Base-by-base conservation (phyloP, 2,888 invertebrate species). In the Brachynemurus nebulosus region DNA sequence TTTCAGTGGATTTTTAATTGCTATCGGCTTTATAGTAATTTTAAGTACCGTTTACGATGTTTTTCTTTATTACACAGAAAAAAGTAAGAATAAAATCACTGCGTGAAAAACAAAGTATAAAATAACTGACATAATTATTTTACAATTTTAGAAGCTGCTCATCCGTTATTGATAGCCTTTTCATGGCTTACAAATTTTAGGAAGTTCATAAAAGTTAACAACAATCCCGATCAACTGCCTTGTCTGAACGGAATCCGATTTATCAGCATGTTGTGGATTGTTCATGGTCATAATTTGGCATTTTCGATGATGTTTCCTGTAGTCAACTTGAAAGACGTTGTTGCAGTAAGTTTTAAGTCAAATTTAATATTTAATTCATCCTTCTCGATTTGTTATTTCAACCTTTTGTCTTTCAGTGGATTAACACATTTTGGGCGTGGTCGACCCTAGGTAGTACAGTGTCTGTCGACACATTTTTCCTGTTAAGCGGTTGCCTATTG, bases 391-490 rank as follows among this genome's bases (percentile, higher is more conserved):
- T n/a, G n/a, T n/a, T n/a, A n/a, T n/a, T n/a, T n/a, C n/a, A n/a
- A n/a, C n/a, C n/a, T n/a, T n/a, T n/a, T n/a, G n/a, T n/a, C n/a
- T n/a, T n/a, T n/a, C n/a, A n/a, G n/a, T n/a, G n/a, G n/a, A n/a
- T n/a, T n/a, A n/a, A n/a, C n/a, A n/a, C n/a, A n/a, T n/a, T n/a
- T n/a, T 30, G 30, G 30, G 5, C 30, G 4, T 30, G 30, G 30
- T 11, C 14, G 9, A 50, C 56, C 33, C 52, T 66, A 58, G 52
- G 71, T 57, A 72, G 62, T 51, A 51, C 72, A 0, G 62, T 73
- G 6, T 66, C 72, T 1, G 78, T 78, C 1, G 79, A 79, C 47
- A 74, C 77, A 0, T 79, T 79, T 57, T 76, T 79, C 54, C 58
- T 73, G 16, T 57, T 78, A 51, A 74, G 76, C 51, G 78, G 78